Percentiles rank a stretch among this genome's conserved stretches.
Conservation (phyloP, 2,797 vertebrate genomes). For the Pangasius mekongensis region DNA sequence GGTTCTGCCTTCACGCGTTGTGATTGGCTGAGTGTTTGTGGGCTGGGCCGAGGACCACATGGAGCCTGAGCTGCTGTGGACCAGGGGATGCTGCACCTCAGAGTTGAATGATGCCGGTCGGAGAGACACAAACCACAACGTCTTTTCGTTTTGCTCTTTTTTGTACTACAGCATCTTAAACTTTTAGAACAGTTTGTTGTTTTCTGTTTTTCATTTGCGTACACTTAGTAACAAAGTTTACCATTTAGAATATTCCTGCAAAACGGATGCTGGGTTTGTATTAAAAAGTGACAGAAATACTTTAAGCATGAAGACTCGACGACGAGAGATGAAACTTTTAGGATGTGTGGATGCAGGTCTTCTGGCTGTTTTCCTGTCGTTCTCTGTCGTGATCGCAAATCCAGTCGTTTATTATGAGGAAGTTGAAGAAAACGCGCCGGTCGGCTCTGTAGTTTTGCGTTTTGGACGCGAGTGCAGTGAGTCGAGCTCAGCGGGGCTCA, state of each 20-base stretch:
- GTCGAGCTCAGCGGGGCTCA: constrained; percentile 37
- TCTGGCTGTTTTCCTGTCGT: constrained; percentile 48
- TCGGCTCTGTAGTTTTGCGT: constrained; percentile 65
- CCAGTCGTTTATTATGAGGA: constrained; percentile 61
- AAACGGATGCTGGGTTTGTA: background rate
- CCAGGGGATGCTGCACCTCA: constrained; percentile 63
- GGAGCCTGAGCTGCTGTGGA: constrained; percentile 52
- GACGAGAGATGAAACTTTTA: constrained; percentile 56
- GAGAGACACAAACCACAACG: constrained; percentile 30
- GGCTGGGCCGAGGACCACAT: constrained; percentile 19
- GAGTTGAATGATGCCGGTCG: constrained; percentile 58
- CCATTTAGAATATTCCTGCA: constrained; percentile 2
- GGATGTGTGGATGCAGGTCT: constrained; percentile 53
- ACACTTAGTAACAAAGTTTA: background rate
- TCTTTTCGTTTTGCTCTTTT: constrained; percentile 28
- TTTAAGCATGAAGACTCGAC: constrained; percentile 70
- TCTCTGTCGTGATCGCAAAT: constrained; percentile 52
- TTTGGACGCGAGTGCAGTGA: constrained; percentile 58
- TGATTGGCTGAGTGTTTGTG: constrained; percentile 27
- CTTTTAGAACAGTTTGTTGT: background rate
- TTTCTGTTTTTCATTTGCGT: background rate
- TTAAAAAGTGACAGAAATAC: constrained; percentile 55
- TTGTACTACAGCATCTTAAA: background rate
- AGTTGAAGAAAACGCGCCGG: constrained; percentile 69
- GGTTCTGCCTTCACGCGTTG: background rate